A percentile compares a stretch with the other conserved stretches of the same genome.
Conservation (phyloP, 2,888 invertebrate genomes). For the Pandemis heparana region DNA sequence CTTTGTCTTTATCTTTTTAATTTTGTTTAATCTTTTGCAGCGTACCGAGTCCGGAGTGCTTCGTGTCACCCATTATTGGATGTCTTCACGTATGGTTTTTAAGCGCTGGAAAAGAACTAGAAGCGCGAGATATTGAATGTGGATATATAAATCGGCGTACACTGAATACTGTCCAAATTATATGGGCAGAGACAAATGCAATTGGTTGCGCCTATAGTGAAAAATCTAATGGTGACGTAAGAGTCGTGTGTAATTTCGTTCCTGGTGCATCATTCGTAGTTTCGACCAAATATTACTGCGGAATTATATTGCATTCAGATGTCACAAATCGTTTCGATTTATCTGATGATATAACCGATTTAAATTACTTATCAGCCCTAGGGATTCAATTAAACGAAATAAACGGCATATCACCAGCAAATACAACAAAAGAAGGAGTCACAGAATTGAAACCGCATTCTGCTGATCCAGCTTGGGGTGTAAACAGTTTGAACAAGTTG, state of each 20-base stretch:
- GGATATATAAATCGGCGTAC: conserved; percentile 65
- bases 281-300: conserved; percentile 67
- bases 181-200: conserved; percentile 75
- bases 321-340: conserved; percentile 45
- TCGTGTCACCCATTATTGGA: conserved; percentile 67
- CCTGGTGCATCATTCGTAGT: conserved; percentile 74
- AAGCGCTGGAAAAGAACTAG: conserved; percentile 62
- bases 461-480: conserved; percentile 50
- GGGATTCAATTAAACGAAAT: conserved; percentile 53
- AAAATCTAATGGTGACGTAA: conserved; percentile 61
- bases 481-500: conserved; percentile 60
- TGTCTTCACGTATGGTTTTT: conserved; percentile 76
- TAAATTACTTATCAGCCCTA: conserved; percentile 52
- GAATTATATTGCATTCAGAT: conserved; percentile 62
- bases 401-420: not conserved
- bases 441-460: not conserved
- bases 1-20: conserved; percentile 10
- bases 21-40: conserved; percentile 54
- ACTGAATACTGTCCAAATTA: conserved; percentile 68
- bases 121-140: conserved; percentile 65
- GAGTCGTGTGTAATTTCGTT: conserved; percentile 75
- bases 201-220: conserved; percentile 74
- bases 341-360: conserved; percentile 50
- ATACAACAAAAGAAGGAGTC: conserved; percentile 9
- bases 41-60: conserved; percentile 70